Base-by-base conservation (phyloP, 2,888 invertebrate species). In the Rhopalosiphum nymphaeae region DNA sequence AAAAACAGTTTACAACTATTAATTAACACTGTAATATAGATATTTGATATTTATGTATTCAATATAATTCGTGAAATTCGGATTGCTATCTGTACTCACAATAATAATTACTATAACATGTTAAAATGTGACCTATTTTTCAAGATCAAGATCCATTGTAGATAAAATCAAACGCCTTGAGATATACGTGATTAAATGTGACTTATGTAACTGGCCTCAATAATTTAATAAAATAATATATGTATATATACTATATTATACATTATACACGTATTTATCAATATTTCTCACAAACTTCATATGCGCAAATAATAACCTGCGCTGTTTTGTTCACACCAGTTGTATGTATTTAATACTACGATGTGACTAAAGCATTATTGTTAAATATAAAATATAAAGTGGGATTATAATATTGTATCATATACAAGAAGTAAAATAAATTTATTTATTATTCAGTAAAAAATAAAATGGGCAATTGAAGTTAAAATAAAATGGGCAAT, bases 121-220 rank as follows among this genome's bases (percentile, higher is more conserved):
- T 21, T 53, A 21, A 53, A 16, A 53, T 36, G 36, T 56, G 84
- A 91, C 93, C 93, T 67, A 94, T 86, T 85, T 90, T 94, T 94
- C 93, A 94, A 94, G 90, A 94, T 94, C 93, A 94, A 94, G 90
- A 94, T 91, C 93, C 42, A 29, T 91, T 94, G 90, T 94, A 49
- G 49, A 86, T 90, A 61, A 89, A 89, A 85, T 61, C 16, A 56
- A 36, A 85, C 29, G 85, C 85, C 85, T 90, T 86, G 93, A 85
- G 84, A 29, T 26, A 53, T 53, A 93, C 93, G 89, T 90, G 93
- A 89, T 86, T 36, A 49, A 90, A 90, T 86, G 90, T 86, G 53
- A 86, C 61, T 94, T 94, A 61, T 94, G 86, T 67, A 94, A 91
- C 61, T 89, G 90, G 44, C 89, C 93, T 85, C 89, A 90, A 93